Evolutionary conservation across 2,113 vertebrate genomes (phyloP).

Genomic region (Periophthalmodon schlosseri): DNA sequence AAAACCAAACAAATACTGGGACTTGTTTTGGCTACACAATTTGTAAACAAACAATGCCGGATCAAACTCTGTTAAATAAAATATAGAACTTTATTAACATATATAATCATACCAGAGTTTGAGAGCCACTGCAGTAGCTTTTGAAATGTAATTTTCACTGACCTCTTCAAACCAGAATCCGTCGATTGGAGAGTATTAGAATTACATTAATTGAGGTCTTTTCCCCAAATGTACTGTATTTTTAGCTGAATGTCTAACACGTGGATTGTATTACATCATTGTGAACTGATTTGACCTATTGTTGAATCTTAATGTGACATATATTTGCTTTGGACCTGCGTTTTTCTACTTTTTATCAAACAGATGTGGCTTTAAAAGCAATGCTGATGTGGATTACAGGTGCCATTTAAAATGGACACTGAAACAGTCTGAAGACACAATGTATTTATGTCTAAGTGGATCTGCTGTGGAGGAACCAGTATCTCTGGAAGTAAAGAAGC

Average conservation of each 20-base stretch:
- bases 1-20: not conserved
- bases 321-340: constrained; percentile 44
- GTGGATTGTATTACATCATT: constrained; percentile 30
- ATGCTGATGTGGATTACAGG: constrained; percentile 3
- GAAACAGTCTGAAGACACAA: not conserved
- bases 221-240: not conserved
- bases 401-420: constrained; percentile 14
- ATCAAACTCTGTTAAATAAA: not conserved
- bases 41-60: not conserved
- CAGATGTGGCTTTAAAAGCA: constrained; percentile 30
- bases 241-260: constrained; percentile 9
- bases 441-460: constrained; percentile 43
- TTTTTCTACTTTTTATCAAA: constrained; percentile 20
- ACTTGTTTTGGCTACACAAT: not conserved
- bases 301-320: constrained; percentile 52
- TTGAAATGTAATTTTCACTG: constrained; percentile 1
- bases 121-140: not conserved
- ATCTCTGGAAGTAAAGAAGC: constrained; percentile 51
- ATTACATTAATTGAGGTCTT: not conserved
- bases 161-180: not conserved
- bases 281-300: constrained; percentile 47
- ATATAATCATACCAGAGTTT: not conserved
- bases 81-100: not conserved
- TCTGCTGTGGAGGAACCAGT: constrained; percentile 58
- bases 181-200: not conserved